Conservation (phyloP, 2,797 vertebrate species). For the Amphiprion clarkii region DNA sequence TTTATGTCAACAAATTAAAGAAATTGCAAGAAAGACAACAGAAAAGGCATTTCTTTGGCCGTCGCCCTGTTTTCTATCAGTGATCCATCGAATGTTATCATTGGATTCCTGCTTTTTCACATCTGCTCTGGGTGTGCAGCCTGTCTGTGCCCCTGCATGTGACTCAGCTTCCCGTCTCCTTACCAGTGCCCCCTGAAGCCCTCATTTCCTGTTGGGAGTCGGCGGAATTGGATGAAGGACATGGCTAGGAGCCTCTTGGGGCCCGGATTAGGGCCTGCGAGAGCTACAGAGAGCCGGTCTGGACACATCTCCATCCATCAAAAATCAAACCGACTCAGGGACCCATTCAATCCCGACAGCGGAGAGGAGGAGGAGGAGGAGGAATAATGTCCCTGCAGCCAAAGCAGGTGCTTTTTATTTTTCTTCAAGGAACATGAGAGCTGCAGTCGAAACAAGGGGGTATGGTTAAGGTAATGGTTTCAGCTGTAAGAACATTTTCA, state of each 20-base stretch:
- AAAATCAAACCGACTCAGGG: slow-evolving; percentile 65
- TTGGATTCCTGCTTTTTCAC: slow-evolving; percentile 56
- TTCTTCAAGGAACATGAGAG: slow-evolving; percentile 24
- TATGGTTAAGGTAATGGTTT: slow-evolving; percentile 28
- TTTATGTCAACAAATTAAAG: slow-evolving; percentile 60
- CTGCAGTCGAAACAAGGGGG: slow-evolving; percentile 22
- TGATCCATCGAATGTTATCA: slow-evolving; percentile 44
- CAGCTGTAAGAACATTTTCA: slow-evolving; percentile 51
- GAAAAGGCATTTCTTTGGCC: slow-evolving; percentile 48
- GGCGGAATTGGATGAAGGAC: slow-evolving; percentile 78
- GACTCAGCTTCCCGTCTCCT: slow-evolving; percentile 57
- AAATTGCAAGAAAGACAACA: slow-evolving; percentile 49
- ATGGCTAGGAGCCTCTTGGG: slow-evolving; percentile 65
- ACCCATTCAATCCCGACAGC: slow-evolving; percentile 47
- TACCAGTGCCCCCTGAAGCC: slow-evolving; percentile 80
- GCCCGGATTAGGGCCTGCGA: slow-evolving; percentile 59
- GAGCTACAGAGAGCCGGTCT: slow-evolving; percentile 45
- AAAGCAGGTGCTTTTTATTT: slow-evolving; percentile 68
- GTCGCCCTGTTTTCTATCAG: slow-evolving; percentile 44
- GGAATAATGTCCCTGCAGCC: slow-evolving; percentile 34
- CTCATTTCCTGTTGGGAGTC: slow-evolving; percentile 86
- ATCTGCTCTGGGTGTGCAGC: slow-evolving; percentile 61
- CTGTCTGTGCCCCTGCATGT: slow-evolving; percentile 58
- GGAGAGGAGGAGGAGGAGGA: slow-evolving; percentile 23
- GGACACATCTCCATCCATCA: slow-evolving; percentile 78